These are phyloP conservation scores for Malachius bipustulatus DNA, from an alignment of 2,888 invertebrate genomes.

Conservation along the genomic window DNA sequence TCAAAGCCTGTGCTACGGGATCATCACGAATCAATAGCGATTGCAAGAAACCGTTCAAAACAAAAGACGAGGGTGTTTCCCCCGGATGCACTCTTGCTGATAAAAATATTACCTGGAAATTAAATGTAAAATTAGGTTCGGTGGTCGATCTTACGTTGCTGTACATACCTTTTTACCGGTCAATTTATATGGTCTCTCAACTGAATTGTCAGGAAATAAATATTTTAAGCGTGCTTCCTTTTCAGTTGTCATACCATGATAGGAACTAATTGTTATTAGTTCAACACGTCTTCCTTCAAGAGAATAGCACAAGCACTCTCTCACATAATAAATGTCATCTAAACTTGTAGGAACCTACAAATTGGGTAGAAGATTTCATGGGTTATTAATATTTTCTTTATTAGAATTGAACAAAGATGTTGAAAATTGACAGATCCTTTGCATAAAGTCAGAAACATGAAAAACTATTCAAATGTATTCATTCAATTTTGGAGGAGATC, in stretches of 20 bases:
- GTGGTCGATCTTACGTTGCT: too few relatives aligned
- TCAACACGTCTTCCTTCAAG: conserved; percentile 69
- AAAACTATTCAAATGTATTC: too few relatives aligned
- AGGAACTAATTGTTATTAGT: conserved; percentile 71
- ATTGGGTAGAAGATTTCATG: too few relatives aligned
- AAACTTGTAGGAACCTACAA: background rate
- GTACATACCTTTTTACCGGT: conserved; percentile 56
- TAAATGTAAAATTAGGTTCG: too few relatives aligned
- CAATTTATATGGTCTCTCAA: conserved; percentile 62
- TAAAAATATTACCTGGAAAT: conserved; percentile 60
- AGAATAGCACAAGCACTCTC: conserved; percentile 69
- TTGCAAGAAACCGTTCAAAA: conserved; percentile 78
- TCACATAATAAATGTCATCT: conserved; percentile 72
- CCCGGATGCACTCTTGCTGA: conserved; percentile 88
- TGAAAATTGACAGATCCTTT: too few relatives aligned
- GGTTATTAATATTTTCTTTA: too few relatives aligned
- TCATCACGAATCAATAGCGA: conserved; percentile 64
- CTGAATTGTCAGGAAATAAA: conserved; percentile 58
- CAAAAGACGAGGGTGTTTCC: conserved; percentile 83
- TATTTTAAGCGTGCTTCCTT: conserved; percentile 59
- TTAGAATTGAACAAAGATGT: too few relatives aligned
- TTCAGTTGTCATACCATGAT: conserved; percentile 59
- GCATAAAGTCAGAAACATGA: too few relatives aligned
- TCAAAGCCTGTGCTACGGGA: conserved; percentile 57
- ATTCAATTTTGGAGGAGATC: too few relatives aligned